Evolutionary conservation across 2,797 vertebrate species (phyloP), one percentile per base, ranked within the genome.

Genomic region (Lithobates pipiens): DNA sequence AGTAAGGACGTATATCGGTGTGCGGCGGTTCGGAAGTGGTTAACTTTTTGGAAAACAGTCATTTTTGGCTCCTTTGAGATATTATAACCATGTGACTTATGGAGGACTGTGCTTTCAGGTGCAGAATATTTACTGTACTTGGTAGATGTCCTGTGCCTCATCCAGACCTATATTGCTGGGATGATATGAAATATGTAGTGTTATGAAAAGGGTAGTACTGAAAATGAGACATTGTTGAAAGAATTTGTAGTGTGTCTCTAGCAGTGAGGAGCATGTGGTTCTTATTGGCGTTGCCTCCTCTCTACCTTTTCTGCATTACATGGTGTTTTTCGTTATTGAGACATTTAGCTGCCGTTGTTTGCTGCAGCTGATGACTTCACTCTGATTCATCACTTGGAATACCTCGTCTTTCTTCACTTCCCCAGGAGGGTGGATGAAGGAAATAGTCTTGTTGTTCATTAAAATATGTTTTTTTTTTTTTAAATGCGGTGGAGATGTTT

Each of bases 301-400:
- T 8, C 15, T 27, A 10, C 25, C 21, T 71, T 71, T 9, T 27
- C 23, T 15, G 67, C 77, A 36, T 67, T 78, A 57, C 70, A 57
- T 70, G 50, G 50, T 54, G 50, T 81, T 73, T 42, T 44, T 71
- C 39, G 68, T 68, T 44, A 46, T 69, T 50, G 50, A 72, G 79
- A 71, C 50, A 63, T 81, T 81, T 71, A 54, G 65, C 67, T 36
- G 68, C 46, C 54, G 70, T 54, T 80, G 68, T 80, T 80, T 71
- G 27, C 34, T 81, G 68, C 79, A 61, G 36, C 42, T 79, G 76
- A 72, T 85, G 76, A 78, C 54, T 78, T 84, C 67, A 63, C 34
- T 36, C n/a, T 77, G 83, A 85, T 69, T 85, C 83, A 79, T 79
- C 76, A 65, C 27, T 77, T 84, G 82, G 82, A 84, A 84, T 39